Base-by-base conservation (phyloP, 2,888 invertebrate genomes). In the Hydropsyche betteni region DNA sequence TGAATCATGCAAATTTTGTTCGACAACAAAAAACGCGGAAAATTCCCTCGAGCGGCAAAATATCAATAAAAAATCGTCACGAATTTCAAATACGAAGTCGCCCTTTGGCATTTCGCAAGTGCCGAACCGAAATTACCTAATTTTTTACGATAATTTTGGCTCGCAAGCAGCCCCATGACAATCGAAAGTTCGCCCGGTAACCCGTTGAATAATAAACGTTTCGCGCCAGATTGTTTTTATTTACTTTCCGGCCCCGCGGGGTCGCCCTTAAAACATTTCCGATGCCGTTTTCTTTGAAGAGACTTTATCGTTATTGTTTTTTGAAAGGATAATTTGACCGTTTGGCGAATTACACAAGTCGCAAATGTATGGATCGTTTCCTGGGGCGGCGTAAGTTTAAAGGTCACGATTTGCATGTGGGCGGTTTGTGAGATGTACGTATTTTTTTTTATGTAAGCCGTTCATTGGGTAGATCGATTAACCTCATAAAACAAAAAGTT, bases 221-320 rank as follows among this genome's bases (percentile, higher is more conserved):
- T 33, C 53, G 38, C 52, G 14, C 70, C 70, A 34, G 70, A 53
- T 53, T 70, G 53, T 70, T 70, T 70, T 70, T 70, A 70, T 53
- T 70, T 53, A 70, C 70, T 70, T 53, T 53, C 34, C 33, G 44
- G 24, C 53, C 70, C 6, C 44, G 36, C 50, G 51, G 12, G 51
- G 24, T 4, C 53, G 12, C 34, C 5, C 68, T 33, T 68, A n/a
- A 68, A 38, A 68, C 33, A 68, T 68, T 34, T 68, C n/a, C n/a
- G 36, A 34, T 64, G 64, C 64, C 69, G 10, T 44, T n/a, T 53
- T 24, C 50, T 34, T 36, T 16, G 5, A 24, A 33, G 33, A 16
- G 7, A 5, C 24, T 53, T 53, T 70, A 24, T 53, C 34, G 53
- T 44, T 33, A 12, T 53, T 70, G n/a, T 69, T 50, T 50, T 69